Evolutionary conservation across 2,888 invertebrate species (phyloP).

Genomic region (Calliscelio sp.): DNA sequence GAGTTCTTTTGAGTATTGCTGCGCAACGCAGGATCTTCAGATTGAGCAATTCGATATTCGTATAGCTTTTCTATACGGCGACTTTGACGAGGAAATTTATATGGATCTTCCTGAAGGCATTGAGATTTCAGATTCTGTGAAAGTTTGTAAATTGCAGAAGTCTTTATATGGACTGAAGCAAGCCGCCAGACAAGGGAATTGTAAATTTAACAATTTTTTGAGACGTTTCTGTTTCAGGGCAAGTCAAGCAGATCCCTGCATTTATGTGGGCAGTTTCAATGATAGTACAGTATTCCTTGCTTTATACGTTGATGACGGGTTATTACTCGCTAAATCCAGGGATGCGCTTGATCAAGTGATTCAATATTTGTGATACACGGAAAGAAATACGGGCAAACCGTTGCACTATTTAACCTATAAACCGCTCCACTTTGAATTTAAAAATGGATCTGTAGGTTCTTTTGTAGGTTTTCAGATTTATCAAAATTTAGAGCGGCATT

Average conservation of each 20-base stretch:
- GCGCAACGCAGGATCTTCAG: not conserved
- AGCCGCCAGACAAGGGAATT: slow-evolving; percentile 53
- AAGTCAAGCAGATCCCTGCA: slow-evolving; percentile 50
- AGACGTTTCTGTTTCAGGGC: slow-evolving; percentile 34
- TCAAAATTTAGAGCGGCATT: not conserved
- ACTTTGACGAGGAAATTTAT: slow-evolving; percentile 40
- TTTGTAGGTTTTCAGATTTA: slow-evolving; percentile 40
- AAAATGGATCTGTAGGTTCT: not conserved
- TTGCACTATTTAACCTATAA: too few species aligned
- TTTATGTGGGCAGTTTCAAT: slow-evolving; percentile 33
- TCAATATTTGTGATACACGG: slow-evolving; percentile 12
- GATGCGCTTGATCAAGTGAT: slow-evolving; percentile 15
- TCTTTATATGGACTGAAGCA: slow-evolving; percentile 69
- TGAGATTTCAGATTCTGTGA: not conserved
- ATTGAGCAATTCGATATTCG: slow-evolving; percentile 45
- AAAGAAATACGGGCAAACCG: too few species aligned
- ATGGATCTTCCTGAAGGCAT: slow-evolving; percentile 60
- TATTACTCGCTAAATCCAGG: slow-evolving; percentile 3
- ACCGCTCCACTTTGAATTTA: slow-evolving; percentile 46
- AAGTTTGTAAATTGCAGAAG: slow-evolving; percentile 15
- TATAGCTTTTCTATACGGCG: slow-evolving; percentile 56
- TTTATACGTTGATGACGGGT: slow-evolving; percentile 55
- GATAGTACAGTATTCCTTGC: slow-evolving; percentile 30
- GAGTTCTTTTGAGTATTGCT: not conserved
- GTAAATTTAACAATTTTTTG: slow-evolving; percentile 44